Percentiles rank a stretch among this genome's conserved stretches.
phyloP scores from a whole-genome alignment of 1,140 invertebrate genomes.

The Octopus bimaculoides region DNA sequence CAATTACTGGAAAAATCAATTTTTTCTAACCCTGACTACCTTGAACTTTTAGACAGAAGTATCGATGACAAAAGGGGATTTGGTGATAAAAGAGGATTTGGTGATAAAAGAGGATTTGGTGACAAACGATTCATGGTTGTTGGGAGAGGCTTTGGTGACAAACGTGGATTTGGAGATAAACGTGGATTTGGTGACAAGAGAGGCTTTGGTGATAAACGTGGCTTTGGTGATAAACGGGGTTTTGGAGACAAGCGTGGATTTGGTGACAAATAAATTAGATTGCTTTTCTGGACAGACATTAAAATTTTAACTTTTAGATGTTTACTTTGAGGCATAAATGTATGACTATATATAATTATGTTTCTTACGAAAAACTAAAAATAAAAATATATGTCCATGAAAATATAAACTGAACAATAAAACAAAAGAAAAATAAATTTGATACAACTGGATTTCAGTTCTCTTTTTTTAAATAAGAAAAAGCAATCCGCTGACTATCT shows the following conservation, averaged over 20 bases:
- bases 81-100: constrained; percentile 3
- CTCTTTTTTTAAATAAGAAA: no score
- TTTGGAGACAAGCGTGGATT: constrained; percentile 30
- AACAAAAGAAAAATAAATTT: no score
- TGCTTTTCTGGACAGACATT: no score
- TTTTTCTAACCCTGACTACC: background rate
- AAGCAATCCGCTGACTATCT: no score
- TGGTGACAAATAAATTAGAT: constrained; percentile 16
- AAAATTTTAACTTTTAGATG: no score
- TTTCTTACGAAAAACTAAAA: no score
- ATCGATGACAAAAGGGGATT: background rate
- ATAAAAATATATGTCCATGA: no score
- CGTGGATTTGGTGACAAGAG: constrained; percentile 27
- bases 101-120: constrained; percentile 6
- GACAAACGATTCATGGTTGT: constrained; percentile 12
- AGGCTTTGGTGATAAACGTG: constrained; percentile 29
- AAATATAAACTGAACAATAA: no score
- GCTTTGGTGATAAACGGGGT: constrained; percentile 31
- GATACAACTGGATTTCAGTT: no score
- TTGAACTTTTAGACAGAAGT: background rate
- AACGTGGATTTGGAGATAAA: constrained; percentile 30
- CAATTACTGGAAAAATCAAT: no score
- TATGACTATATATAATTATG: no score
- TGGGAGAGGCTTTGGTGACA: constrained; percentile 26
- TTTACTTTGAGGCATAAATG: no score